These are phyloP conservation scores for Aspidiotus destructor DNA, from an alignment of 2,888 invertebrate genomes.

Conservation along the genomic window DNA sequence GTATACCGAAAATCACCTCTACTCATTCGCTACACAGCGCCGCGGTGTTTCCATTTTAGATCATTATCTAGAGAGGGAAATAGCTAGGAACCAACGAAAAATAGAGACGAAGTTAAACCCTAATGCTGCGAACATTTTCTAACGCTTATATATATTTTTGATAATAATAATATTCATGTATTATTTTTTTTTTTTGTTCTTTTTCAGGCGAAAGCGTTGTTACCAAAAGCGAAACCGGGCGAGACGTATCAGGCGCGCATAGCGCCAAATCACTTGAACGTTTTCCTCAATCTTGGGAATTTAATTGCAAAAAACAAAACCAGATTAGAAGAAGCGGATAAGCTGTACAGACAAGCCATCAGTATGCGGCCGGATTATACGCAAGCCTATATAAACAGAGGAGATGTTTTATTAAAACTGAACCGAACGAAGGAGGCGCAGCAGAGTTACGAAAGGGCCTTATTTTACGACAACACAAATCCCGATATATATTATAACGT, in stretches of 20 bases:
- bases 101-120: no score
- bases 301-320: slow-evolving; percentile 87
- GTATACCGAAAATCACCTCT: no score
- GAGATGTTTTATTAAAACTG: slow-evolving; percentile 87
- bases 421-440: slow-evolving; percentile 90
- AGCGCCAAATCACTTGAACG: slow-evolving; percentile 90
- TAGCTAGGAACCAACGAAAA: no score
- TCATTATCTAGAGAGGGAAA: no score
- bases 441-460: slow-evolving; percentile 84
- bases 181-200: slow-evolving; percentile 20
- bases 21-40: no score
- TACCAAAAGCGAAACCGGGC: slow-evolving; percentile 85
- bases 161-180: no score
- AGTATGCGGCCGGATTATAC: slow-evolving; percentile 95
- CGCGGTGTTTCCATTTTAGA: no score
- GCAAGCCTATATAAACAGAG: slow-evolving; percentile 93
- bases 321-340: slow-evolving; percentile 85
- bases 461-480: slow-evolving; percentile 85
- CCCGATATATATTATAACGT: slow-evolving; percentile 92
- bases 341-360: slow-evolving; percentile 87
- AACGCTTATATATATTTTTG: no score
- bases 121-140: no score
- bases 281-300: slow-evolving; percentile 89
- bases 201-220: slow-evolving; percentile 65
- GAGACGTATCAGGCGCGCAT: slow-evolving; percentile 91